Evolutionary conservation across 2,797 vertebrate species (phyloP).

Genomic region (Rhynchotus rufescens): DNA sequence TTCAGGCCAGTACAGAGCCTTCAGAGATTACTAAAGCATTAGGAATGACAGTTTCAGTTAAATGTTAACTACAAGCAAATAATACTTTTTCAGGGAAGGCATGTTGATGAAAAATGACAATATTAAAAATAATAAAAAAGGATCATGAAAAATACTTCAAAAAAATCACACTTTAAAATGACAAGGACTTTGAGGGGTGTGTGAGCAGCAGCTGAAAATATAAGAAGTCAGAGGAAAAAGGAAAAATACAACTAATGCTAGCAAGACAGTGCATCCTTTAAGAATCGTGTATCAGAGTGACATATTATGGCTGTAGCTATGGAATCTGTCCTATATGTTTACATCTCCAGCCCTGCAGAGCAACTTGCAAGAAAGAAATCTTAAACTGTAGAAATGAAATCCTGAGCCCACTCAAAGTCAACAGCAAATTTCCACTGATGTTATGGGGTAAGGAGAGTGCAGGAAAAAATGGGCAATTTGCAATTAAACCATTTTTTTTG

Average conservation of each 20-base stretch:
- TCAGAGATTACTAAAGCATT: constrained; percentile 37
- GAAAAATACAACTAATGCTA: not conserved
- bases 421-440: not conserved
- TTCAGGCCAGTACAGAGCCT: not conserved
- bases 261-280: not conserved
- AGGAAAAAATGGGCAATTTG: not conserved
- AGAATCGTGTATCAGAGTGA: not conserved
- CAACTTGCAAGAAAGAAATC: not conserved
- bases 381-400: not conserved
- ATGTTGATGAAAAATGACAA: not conserved
- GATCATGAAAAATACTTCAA: not conserved
- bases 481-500: not conserved
- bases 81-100: not conserved
- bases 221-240: not conserved
- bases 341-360: not conserved
- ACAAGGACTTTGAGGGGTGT: not conserved
- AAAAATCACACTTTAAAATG: not conserved
- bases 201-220: not conserved
- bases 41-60: constrained; percentile 40
- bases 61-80: constrained; percentile 10
- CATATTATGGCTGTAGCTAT: not conserved
- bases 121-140: not conserved
- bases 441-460: not conserved
- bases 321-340: not conserved
- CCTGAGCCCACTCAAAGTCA: not conserved